Conservation (phyloP, 1,140 invertebrate species). For the Maconellicoccus hirsutus region DNA sequence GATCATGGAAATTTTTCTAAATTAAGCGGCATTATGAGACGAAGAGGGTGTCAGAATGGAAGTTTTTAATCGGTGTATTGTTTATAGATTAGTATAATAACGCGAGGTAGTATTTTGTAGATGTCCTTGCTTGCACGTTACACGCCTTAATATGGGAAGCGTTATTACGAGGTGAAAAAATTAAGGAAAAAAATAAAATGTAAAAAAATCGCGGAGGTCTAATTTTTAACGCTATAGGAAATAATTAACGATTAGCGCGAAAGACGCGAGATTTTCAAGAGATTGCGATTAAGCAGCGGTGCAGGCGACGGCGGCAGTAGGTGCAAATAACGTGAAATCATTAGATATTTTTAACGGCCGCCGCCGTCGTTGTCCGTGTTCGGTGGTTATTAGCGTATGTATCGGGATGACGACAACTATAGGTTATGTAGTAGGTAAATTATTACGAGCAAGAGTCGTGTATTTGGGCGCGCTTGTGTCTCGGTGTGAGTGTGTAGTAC, state of each 20-base stretch:
- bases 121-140: neutral
- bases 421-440: too few relatives aligned
- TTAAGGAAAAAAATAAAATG: too few relatives aligned
- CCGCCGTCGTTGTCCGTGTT: too few relatives aligned
- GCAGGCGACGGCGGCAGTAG: too few relatives aligned
- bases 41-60: neutral
- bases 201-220: neutral
- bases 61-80: neutral
- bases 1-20: too few relatives aligned
- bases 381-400: too few relatives aligned
- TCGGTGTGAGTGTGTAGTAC: neutral
- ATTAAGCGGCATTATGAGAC: too few relatives aligned
- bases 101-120: neutral
- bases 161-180: neutral
- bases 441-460: too few relatives aligned
- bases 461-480: neutral
- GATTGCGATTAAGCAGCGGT: too few relatives aligned
- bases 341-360: neutral
- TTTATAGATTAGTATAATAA: too few relatives aligned
- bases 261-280: too few relatives aligned
- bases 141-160: neutral
- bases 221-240: neutral
- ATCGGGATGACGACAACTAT: too few relatives aligned
- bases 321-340: neutral
- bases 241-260: neutral